Evolutionary conservation across 2,113 vertebrate species (phyloP), one percentile per base, ranked within the genome.

Genomic region (Semicossyphus pulcher): DNA sequence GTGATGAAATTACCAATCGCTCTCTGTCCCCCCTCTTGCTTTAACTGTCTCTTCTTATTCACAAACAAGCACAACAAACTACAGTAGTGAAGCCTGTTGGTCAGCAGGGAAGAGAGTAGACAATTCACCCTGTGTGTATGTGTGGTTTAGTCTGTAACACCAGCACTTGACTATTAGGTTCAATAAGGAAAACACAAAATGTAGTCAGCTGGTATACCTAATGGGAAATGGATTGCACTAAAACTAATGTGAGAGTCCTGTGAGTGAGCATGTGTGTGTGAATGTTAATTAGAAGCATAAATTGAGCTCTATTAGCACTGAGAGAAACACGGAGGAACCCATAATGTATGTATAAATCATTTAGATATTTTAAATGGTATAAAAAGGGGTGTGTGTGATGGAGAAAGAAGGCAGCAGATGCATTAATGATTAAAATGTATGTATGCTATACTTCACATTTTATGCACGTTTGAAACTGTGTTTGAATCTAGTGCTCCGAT

Each of bases 181-280:
- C 62, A 39, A 64, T 80, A 64, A 48, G 36, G 49, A 29, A 72
- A 64, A 68, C 66, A 39, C 48, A 69, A 34, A 65, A 65, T 44
- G 36, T 28, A 56, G 65, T 68, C 59, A 20, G 23, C 14, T 15
- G 28, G n/a, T 18, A n/a, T 36, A 1, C n/a, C 32, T 72, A 73
- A 84, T 70, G 65, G 61, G 58, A 53, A 82, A 86, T 80, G 31
- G 78, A 86, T 80, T 82, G 64, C n/a, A 65, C 42, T 61, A 15
- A 21, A 56, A 41, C 45, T 68, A 61, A 61, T 66, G 1, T 37
- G 12, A 6, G 34, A 72, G 32, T 39, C 56, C 18, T 41, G n/a
- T 49, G 20, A 29, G 28, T 52, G 10, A 32, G 41, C 72, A 26
- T 21, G 3, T 18, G 44, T 25, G n/a, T 60, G 15, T 47, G 18